Base-by-base conservation (phyloP, 2,113 vertebrate species). In the Cynoglossus semilaevis region DNA sequence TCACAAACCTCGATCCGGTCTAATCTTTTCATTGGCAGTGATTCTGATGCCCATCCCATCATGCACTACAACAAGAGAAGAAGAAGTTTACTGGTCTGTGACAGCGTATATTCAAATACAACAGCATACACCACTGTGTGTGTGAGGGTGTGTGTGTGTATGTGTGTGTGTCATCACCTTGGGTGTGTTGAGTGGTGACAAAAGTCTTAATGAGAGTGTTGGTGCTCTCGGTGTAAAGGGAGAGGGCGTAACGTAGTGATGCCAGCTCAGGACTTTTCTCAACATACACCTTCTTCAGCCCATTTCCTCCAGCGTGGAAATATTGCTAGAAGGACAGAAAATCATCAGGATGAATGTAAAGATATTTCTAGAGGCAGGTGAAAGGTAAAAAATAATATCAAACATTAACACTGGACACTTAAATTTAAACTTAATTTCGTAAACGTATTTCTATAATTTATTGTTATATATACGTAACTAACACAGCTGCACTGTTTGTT, bases 161-260 rank as follows among this genome's bases (percentile, higher is more conserved):
- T 63, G 37, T 56, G 65, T 68, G 69, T 58, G 36, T 47, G 12
- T 13, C 45, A 17, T 88, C 82, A 98, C 97, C 95, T 83, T 99
- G 96, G n/a, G 94, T 79, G 42, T 92, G 95, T 68, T 99, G 97
- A 1, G 94, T 95, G 63, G 92, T 94, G 66, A 98, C 92, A 14
- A 98, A 98, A 3, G 94, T 96, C 88, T 94, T 95, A 88, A 99
- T 94, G 53, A 99, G 96, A 0, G 94, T 92, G 16, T 99, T 95
- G 0, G 97, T 99, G 80, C 93, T 96, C 89, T 97, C 95, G 7
- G 95, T 94, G 82, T 99, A 99, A 8, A 99, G 93, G 6, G 96
- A 98, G 4, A 99, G 91, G 0, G 95, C 95, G 2, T 98, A 98
- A 61, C 93, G 94, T 54, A 99, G 90, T 0, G 96, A 96, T 2